Percentiles rank a stretch among this genome's conserved stretches.
Evolutionary conservation across 1,140 invertebrate species (phyloP).

Genomic region (Philopotamus ludificatus): DNA sequence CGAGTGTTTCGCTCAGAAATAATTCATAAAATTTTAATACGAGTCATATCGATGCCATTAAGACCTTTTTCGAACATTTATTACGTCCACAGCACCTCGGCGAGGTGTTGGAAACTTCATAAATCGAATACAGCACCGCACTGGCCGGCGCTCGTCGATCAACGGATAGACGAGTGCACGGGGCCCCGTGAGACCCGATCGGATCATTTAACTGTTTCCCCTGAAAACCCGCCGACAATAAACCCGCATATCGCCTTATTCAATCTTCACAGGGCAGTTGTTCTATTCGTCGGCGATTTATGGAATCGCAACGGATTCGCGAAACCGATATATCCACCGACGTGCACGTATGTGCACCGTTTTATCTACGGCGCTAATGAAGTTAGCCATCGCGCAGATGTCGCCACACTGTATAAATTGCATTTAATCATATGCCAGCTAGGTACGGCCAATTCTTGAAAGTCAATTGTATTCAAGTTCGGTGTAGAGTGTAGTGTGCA

Average conservation of each 20-base stretch:
- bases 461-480: slow-evolving; percentile 11
- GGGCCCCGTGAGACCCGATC: slow-evolving; percentile 8
- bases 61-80: background rate
- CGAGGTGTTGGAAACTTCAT: background rate
- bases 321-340: background rate
- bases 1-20: no score
- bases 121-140: slow-evolving; percentile 8
- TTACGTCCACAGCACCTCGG: background rate
- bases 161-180: slow-evolving; percentile 11
- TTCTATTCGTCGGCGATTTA: background rate
- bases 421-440: slow-evolving; percentile 10
- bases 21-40: background rate
- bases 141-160: slow-evolving; percentile 7
- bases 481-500: background rate
- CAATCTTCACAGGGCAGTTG: slow-evolving; percentile 1
- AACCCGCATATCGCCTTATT: background rate
- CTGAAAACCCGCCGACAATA: slow-evolving; percentile 1
- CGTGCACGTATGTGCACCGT: background rate
- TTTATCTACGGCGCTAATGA: background rate
- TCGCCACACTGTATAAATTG: background rate
- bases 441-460: background rate
- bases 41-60: slow-evolving; percentile 6
- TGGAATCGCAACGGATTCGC: background rate
- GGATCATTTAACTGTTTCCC: slow-evolving; percentile 1
- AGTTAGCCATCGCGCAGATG: background rate